Evolutionary conservation across 92 coral and sea anemone genomes (phyloP), one percentile per base, ranked within the genome.

Genomic region (Anthopleura xanthogrammica): DNA sequence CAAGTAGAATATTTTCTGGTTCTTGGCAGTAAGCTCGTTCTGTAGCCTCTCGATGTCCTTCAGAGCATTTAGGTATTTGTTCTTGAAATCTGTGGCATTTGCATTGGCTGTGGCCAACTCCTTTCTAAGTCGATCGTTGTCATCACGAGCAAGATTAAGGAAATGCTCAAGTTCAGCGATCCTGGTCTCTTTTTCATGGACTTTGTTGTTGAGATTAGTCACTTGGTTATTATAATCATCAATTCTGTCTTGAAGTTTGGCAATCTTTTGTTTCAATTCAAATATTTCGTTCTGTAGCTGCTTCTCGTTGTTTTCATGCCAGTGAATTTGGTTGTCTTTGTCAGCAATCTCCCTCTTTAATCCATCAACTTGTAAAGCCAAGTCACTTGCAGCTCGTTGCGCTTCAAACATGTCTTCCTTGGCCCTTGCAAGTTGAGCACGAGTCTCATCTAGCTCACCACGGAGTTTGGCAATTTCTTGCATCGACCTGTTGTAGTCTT

Each of bases 141-240:
- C 98, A 77, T 92, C 98, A 56, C 94, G 90, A 39, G 95, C 93
- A 48, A 94, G 83, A 48, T 90, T 87, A 52, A 89, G 83, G 87
- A 84, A 88, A 76, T 89, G 95, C 79, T 97, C 95, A n/a, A 97
- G 87, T n/a, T 91, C 90, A 17, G 95, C 93, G 46, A 94, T 86
- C 82, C 84, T 91, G n/a, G 94, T 87, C 81, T 97, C 98, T 55
- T 88, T 87, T 40, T 94, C 98, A 70, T 94, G 99, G 66, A 94
- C 78, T 84, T 87, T 91, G 85, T 91, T 83, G 36, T 92, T 91
- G 24, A 97, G 87, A 42, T 77, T 86, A 46, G 89, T 93, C 65
- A 89, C 92, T 75, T 85, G 88, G 79, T 97, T 92, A 23, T 80
- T 73, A 78, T 90, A 92, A 57, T 95, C 92, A 56, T 95, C 99